A percentile compares a stretch with the other conserved stretches of the same genome.
These are phyloP conservation scores for Kryptolebias marmoratus DNA, from an alignment of 2,113 vertebrate genomes.

Conservation along the genomic window DNA sequence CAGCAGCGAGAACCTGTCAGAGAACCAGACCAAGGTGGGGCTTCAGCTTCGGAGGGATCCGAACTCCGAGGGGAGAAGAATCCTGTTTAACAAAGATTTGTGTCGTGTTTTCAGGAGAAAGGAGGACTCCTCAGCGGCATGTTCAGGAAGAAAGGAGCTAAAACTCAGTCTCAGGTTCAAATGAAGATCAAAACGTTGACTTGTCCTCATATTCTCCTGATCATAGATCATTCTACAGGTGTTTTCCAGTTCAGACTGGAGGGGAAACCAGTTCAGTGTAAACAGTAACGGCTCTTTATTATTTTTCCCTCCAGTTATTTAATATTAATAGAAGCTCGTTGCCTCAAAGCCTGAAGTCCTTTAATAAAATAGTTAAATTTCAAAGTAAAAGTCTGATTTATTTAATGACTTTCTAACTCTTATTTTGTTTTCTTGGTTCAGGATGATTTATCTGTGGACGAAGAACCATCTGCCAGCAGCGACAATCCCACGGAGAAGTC, in stretches of 20 bases:
- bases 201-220: no score
- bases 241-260: no score
- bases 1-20: constrained; percentile 46
- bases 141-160: constrained; percentile 61
- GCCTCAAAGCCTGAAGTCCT: neutral
- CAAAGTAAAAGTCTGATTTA: neutral
- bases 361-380: neutral
- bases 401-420: neutral
- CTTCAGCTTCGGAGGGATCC: neutral
- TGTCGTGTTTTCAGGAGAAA: constrained; percentile 49
- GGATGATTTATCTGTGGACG: constrained; percentile 58
- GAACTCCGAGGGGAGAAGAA: no score
- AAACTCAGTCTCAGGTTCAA: constrained; percentile 52
- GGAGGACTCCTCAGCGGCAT: constrained; percentile 57
- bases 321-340: neutral
- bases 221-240: no score
- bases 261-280: no score
- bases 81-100: neutral
- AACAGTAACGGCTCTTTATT: no score
- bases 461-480: constrained; percentile 38
- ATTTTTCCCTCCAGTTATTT: neutral
- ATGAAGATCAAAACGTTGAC: no score
- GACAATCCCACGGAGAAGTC: constrained; percentile 42
- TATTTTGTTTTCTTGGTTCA: constrained; percentile 21
- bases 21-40: constrained; percentile 40